Evolutionary conservation across 1,140 invertebrate genomes (phyloP), one percentile per base, ranked within the genome.

Genomic region (Cydia fagiglandana): DNA sequence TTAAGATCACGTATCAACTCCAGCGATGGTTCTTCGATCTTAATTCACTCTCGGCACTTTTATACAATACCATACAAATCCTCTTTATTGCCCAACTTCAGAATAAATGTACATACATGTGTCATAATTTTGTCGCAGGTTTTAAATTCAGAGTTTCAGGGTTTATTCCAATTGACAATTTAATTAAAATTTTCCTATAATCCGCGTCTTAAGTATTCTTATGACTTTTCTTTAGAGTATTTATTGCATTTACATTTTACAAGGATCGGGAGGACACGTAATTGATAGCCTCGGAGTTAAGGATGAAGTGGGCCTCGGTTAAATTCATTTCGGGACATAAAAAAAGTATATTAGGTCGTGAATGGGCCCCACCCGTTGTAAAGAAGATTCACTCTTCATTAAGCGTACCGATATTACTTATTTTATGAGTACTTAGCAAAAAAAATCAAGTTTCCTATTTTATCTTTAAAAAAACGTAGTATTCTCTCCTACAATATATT

Each of bases 241-340:
- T 74, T 77, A 75, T 66, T 53, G 61, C 13, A 81, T 80, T 80
- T 77, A 77, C 78, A 81, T 78, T 78, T 80, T 79, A 79, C 75
- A 74, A 73, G 73, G 73, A 75, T 73, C 50, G 73, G 74, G 70
- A 78, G 77, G 77, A 76, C 73, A 73, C 66, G 66, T 73, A 83
- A 82, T 78, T 82, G 77, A 82, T 82, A 80, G 76, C 77, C 73
- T 28, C 7, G 73, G 53, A 77, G 50, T 45, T 68, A 74, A 75
- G 74, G 75, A 75, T 78, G 76, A 76, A 75, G n/a, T 70, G 50
- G 74, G 50, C 28, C 38, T 47, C 17, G 41, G 73, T 78, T 76
- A 76, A 79, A 78, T 79, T 78, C 73, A 79, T 81, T 79, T 79
- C 38, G 45, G 64, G 64, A 61, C 74, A 78, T 76, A 77, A 78